A percentile compares a stretch with the other conserved stretches of the same genome.
Conservation (phyloP, 2,113 vertebrate species). For the Toxotes chatareus region DNA sequence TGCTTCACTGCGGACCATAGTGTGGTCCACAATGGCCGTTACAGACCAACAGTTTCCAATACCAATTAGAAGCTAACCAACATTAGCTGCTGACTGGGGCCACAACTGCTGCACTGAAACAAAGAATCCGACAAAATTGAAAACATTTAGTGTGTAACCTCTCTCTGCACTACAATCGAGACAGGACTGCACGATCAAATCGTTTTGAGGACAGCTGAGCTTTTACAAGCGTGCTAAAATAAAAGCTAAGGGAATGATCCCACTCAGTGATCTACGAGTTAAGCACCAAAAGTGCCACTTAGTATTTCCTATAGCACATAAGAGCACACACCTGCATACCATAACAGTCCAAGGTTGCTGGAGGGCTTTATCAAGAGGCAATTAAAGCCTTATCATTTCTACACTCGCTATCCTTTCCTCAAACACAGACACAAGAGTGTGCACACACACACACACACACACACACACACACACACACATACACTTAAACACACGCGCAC, state of each 20-base stretch:
- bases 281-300: slow-evolving; percentile 45
- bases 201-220: background rate
- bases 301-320: slow-evolving; percentile 59
- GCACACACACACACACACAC: background rate
- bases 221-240: background rate
- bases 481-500: slow-evolving; percentile 29
- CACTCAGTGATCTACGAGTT: slow-evolving; percentile 39
- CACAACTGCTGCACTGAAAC: background rate
- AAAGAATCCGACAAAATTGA: background rate
- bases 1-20: no score
- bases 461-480: slow-evolving; percentile 19
- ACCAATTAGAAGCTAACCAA: no score
- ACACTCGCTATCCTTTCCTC: slow-evolving; percentile 61
- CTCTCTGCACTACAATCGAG: background rate
- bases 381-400: slow-evolving; percentile 80
- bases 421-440: slow-evolving; percentile 51
- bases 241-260: slow-evolving; percentile 43
- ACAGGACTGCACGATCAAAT: background rate
- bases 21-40: no score
- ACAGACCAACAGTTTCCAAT: no score
- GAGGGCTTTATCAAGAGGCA: slow-evolving; percentile 71
- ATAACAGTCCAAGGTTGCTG: slow-evolving; percentile 48
- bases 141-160: background rate
- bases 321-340: slow-evolving; percentile 74
- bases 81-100: background rate